Percentiles rank a stretch among this genome's conserved stretches.
Evolutionary conservation across 2,888 invertebrate genomes (phyloP).

Genomic region (Ormyrus nitidulus): DNA sequence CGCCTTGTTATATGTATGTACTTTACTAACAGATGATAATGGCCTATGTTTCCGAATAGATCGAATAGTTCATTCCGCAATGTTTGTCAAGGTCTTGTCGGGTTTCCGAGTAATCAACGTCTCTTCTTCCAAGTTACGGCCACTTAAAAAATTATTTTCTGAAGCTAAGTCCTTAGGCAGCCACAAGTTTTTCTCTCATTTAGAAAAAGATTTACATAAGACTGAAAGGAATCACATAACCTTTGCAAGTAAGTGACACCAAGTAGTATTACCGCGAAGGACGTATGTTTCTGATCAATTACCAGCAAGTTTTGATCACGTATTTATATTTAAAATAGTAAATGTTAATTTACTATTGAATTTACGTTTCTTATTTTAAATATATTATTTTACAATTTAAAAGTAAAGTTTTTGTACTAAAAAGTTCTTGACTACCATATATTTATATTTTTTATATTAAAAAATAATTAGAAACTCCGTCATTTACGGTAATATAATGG

Average conservation of each 20-base stretch:
- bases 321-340: too few species aligned
- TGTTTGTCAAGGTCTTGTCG: neutral
- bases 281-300: too few species aligned
- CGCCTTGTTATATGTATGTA: too few species aligned
- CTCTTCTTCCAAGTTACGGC: constrained; percentile 5
- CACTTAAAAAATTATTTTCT: constrained; percentile 2
- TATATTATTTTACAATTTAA: constrained; percentile 4
- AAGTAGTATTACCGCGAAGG: neutral
- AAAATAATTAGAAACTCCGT: too few species aligned
- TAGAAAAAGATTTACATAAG: neutral
- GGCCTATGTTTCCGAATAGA: too few species aligned
- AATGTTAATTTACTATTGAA: too few species aligned
- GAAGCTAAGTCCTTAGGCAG: neutral
- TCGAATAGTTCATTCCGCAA: neutral
- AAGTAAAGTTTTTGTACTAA: neutral
- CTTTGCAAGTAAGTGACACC: constrained; percentile 30
- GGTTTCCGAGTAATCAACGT: neutral
- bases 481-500: too few species aligned
- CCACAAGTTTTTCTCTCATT: neutral
- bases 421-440: neutral
- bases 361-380: neutral
- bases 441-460: neutral
- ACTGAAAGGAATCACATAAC: constrained; percentile 21
- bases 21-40: too few species aligned
- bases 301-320: too few species aligned